Evolutionary conservation across 2,113 vertebrate genomes (phyloP).

Genomic region (Tursiops truncatus): DNA sequence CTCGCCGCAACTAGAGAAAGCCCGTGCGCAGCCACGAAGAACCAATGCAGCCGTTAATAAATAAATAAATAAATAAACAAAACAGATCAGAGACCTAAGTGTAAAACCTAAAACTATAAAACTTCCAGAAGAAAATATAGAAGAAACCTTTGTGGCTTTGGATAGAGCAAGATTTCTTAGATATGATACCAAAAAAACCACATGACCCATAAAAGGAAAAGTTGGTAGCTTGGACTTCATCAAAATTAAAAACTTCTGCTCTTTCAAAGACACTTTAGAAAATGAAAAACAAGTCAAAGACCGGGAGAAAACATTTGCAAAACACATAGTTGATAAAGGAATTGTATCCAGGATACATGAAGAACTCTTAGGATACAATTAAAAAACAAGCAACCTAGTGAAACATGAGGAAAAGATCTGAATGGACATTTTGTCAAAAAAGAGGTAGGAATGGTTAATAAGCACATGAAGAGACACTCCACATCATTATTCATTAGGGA

Average conservation of each 20-base stretch:
- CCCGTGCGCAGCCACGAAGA: no score
- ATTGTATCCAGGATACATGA: background rate
- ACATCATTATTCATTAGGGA: background rate
- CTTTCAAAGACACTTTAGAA: slow-evolving; percentile 17
- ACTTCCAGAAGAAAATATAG: background rate
- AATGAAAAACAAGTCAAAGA: background rate
- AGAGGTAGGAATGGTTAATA: background rate
- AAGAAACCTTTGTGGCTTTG: background rate
- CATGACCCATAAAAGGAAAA: background rate
- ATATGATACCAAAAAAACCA: background rate
- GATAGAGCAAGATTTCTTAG: background rate
- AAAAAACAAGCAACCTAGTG: background rate
- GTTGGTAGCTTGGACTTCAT: background rate
- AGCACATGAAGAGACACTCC: background rate
- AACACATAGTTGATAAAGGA: background rate
- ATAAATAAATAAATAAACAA: background rate
- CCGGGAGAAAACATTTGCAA: background rate
- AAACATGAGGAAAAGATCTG: background rate
- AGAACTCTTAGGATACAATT: background rate
- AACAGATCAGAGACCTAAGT: background rate
- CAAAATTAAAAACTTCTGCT: background rate
- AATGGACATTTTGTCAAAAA: background rate
- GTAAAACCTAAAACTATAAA: slow-evolving; percentile 20
- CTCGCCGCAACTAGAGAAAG: no score
- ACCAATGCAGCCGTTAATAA: no score